These are phyloP conservation scores for Oegoconia quadripuncta DNA, from an alignment of 2,888 invertebrate genomes.

Conservation along the genomic window DNA sequence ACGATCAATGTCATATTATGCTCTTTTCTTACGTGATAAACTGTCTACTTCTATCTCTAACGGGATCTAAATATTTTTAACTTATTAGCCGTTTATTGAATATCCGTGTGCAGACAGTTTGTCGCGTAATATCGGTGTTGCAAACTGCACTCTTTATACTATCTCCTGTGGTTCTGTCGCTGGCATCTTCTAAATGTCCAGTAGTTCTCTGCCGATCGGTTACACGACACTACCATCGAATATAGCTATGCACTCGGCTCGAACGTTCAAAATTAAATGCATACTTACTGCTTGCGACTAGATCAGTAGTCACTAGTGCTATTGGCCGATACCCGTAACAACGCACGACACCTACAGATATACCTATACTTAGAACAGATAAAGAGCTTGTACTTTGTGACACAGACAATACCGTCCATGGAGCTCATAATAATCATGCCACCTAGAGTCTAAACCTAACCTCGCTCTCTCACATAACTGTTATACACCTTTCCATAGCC, in stretches of 20 bases:
- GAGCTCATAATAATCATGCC: conserved; percentile 66
- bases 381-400: conserved; percentile 79
- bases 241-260: conserved; percentile 75
- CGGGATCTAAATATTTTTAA: neutral
- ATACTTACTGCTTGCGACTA: conserved; percentile 78
- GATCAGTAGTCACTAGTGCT: conserved; percentile 77
- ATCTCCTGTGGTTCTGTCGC: conserved; percentile 75
- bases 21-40: conserved; percentile 62
- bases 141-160: conserved; percentile 80
- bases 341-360: conserved; percentile 75
- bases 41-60: conserved; percentile 11
- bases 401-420: conserved; percentile 68
- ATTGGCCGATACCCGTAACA: conserved; percentile 74
- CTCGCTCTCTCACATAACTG: conserved; percentile 76
- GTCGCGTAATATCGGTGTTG: conserved; percentile 71
- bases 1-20: conserved; percentile 68
- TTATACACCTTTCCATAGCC: conserved; percentile 79
- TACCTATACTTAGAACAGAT: conserved; percentile 64
- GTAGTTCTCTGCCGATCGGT: conserved; percentile 65
- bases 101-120: conserved; percentile 40
- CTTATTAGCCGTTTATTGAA: conserved; percentile 1
- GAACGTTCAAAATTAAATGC: conserved; percentile 74
- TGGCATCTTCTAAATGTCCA: conserved; percentile 70
- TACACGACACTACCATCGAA: conserved; percentile 63
- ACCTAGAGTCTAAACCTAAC: conserved; percentile 66